A percentile compares a stretch with the other conserved stretches of the same genome.
phyloP scores from a whole-genome alignment of 64 coral and sea anemone genomes.

The Montipora cactus region DNA sequence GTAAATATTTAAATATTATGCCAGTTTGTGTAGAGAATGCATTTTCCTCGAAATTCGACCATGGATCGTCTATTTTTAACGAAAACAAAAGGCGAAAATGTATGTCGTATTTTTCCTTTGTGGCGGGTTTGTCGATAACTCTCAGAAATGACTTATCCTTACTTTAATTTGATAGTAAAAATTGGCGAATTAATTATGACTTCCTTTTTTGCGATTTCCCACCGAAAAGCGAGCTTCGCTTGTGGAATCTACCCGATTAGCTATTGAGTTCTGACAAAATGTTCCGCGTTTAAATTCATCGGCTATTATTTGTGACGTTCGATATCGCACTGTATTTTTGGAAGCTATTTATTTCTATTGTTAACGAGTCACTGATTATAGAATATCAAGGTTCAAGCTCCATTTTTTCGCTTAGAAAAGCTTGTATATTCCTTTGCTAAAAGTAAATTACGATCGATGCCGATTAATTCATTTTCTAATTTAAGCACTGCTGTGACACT shows the following conservation, averaged over 20 bases:
- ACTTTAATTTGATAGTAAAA: conserved; percentile 42
- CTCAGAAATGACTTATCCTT: conserved; percentile 5
- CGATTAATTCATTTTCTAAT: conserved; percentile 69
- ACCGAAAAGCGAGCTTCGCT: conserved; percentile 5
- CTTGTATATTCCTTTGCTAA: conserved; percentile 13
- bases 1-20: conserved; percentile 99
- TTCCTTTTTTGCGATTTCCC: conserved; percentile 7
- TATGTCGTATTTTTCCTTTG: neutral
- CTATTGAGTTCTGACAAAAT: neutral
- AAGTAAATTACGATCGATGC: conserved; percentile 53
- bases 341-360: conserved; percentile 27
- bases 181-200: conserved; percentile 41
- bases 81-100: conserved; percentile 22
- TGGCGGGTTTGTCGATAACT: neutral
- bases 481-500: conserved; percentile 55
- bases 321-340: neutral
- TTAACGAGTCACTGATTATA: conserved; percentile 53
- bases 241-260: conserved; percentile 4
- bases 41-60: conserved; percentile 28
- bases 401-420: neutral
- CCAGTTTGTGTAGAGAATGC: conserved; percentile 60
- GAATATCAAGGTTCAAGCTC: neutral
- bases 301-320: neutral
- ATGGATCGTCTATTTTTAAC: conserved; percentile 4
- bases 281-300: conserved; percentile 10